Evolutionary conservation across 2,888 invertebrate genomes (phyloP), one percentile per base, ranked within the genome.

Genomic region (Cybosia mesomella): DNA sequence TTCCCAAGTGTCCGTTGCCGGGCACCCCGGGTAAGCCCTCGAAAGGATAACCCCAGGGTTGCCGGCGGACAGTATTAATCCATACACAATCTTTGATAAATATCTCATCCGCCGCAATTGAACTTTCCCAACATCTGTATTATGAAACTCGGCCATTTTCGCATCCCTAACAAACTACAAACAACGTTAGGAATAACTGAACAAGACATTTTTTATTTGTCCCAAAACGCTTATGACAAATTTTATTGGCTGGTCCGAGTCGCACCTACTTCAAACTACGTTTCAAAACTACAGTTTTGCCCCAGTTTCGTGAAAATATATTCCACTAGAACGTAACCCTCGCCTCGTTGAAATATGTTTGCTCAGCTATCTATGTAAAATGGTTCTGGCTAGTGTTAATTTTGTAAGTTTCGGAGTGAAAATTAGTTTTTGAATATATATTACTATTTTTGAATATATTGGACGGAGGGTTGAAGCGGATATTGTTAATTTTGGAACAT

Each of bases 271-370:
- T 71, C 77, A 80, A 80, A 80, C 75, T 77, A 72, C 66, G 69
- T 68, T 70, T 70, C 67, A 75, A 82, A 82, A 82, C 83, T 83
- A 81, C 75, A 81, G 77, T 82, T 82, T 82, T 74, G 83, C 70
- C 70, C 83, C 57, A 82, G 75, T 82, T 82, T 64, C 9, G 62
- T 57, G 66, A 66, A 82, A 71, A 82, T 80, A 82, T 82, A 79
- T 81, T 74, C 79, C 72, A 68, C 67, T 79, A 58, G 63, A 79
- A 77, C 73, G 66, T 55, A 71, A 75, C 77, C 71, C 74, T 71
- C 28, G 71, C 66, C 64, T 70, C 68, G 79, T 79, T 80, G 74
- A 80, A 77, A 79, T 80, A 80, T 80, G 68, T 77, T 71, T 69
- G 54, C 62, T 68, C 74, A 79, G 73, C 72, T 74, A 69, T 75